phyloP scores from a whole-genome alignment of 2,113 vertebrate genomes.

The Melanotaenia duboulayi region DNA sequence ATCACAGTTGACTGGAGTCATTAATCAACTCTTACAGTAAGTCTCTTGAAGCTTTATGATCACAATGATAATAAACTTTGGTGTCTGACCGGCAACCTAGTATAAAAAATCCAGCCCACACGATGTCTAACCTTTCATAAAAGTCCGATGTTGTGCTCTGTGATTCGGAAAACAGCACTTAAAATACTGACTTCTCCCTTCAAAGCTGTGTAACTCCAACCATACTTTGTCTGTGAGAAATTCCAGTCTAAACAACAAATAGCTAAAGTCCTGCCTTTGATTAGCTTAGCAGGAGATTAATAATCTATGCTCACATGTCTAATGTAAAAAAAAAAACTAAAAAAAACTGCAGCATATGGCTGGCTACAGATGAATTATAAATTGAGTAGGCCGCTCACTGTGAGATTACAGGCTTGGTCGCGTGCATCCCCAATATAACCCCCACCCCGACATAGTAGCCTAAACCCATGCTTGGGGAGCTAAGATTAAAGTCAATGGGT shows the following conservation, averaged over 20 bases:
- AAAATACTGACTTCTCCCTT: slow-evolving; percentile 21
- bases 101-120: slow-evolving; percentile 3
- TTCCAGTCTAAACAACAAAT: slow-evolving; percentile 20
- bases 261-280: slow-evolving; percentile 52
- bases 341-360: slow-evolving; percentile 67
- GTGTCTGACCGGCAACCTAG: slow-evolving; percentile 4
- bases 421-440: slow-evolving; percentile 35
- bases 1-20: slow-evolving; percentile 14
- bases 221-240: slow-evolving; percentile 14
- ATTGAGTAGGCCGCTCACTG: slow-evolving; percentile 46
- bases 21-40: slow-evolving; percentile 23
- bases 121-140: slow-evolving; percentile 13
- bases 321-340: slow-evolving; percentile 25
- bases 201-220: background rate
- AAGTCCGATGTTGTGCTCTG: slow-evolving; percentile 15
- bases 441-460: slow-evolving; percentile 56
- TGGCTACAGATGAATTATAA: slow-evolving; percentile 68
- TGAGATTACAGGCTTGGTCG: slow-evolving; percentile 64
- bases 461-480: slow-evolving; percentile 35
- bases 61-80: slow-evolving; percentile 25
- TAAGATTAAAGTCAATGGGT: slow-evolving; percentile 66
- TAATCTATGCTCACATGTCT: slow-evolving; percentile 52
- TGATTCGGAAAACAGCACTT: slow-evolving; percentile 7
- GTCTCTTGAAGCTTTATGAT: slow-evolving; percentile 51
- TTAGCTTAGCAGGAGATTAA: slow-evolving; percentile 63